phyloP scores from a whole-genome alignment of 2,888 invertebrate genomes.

The Drosophila subsilvestris region DNA sequence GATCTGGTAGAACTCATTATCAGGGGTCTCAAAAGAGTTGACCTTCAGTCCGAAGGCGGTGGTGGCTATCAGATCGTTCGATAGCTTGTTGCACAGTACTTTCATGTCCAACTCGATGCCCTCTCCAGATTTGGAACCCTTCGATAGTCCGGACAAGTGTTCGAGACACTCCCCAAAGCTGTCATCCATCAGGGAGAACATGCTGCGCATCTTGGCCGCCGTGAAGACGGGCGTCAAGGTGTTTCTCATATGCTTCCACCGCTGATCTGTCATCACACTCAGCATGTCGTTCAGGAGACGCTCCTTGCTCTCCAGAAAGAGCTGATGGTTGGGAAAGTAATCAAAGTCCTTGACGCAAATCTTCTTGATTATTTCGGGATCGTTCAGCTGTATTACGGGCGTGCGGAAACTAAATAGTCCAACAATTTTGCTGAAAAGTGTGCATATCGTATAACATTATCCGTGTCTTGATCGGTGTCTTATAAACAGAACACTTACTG shows the following conservation, averaged over 20 bases:
- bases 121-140: constrained; percentile 16
- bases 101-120: constrained; percentile 77
- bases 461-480: not conserved
- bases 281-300: constrained; percentile 83
- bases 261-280: constrained; percentile 71
- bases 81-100: constrained; percentile 75
- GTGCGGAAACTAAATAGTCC: constrained; percentile 77
- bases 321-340: constrained; percentile 83
- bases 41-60: constrained; percentile 84
- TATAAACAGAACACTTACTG: constrained; percentile 52
- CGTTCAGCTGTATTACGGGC: constrained; percentile 75
- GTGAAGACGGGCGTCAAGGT: constrained; percentile 85
- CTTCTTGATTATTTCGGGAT: constrained; percentile 82
- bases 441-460: not conserved
- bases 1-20: constrained; percentile 85
- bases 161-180: constrained; percentile 77
- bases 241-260: constrained; percentile 83
- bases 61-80: constrained; percentile 84
- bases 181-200: constrained; percentile 80
- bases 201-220: constrained; percentile 85
- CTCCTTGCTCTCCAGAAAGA: constrained; percentile 82
- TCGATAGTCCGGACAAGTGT: constrained; percentile 49
- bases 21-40: constrained; percentile 85
- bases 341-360: constrained; percentile 83
- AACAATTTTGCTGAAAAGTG: constrained; percentile 81